Base-by-base conservation (phyloP, 2,888 invertebrate genomes). In the Caenorhabditis plicata region DNA sequence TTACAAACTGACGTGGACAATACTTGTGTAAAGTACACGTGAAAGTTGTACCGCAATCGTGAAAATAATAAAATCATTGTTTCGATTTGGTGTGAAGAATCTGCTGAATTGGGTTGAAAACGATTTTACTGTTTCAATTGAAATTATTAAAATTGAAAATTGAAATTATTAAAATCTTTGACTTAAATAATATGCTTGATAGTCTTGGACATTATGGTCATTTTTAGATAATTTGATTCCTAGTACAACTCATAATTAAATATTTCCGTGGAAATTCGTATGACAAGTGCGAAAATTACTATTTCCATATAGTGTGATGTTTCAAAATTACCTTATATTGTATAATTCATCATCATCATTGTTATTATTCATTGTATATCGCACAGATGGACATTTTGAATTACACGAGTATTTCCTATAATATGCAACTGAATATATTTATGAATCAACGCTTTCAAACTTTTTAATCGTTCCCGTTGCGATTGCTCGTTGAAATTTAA, bases 291-390 rank as follows among this genome's bases (percentile, higher is more conserved):
- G n/a, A n/a, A n/a, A n/a, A n/a, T n/a, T n/a, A n/a, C n/a, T 13
- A 45, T 11, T 23, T 38, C 8, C 15, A 45, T n/a, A 19, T 4
- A 32, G 19, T n/a, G 13, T 29, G 25, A 49, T 31, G 27, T 49
- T 26, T 44, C 9, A 8, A 32, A 33, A 39, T 15, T 15, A 55
- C 62, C 51, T 56, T 3, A 63, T 63, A 33, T 56, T 63, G 25
- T 58, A 63, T 19, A 56, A 29, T 29, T 56, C 56, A 35, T 66
- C 65, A 15, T 66, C 65, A 19, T 66, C 65, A 26, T 66, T 66
- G 41, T 66, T 66, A n/a, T n/a, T n/a, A 33, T 66, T 66, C 41
- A 66, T 56, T 36, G 47, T 66, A 41, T 61, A 66, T 7, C 65
- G 35, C 15, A 58, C 45, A n/a, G 57, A 58, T 17, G 50, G 50